Base-by-base conservation (phyloP, 1,140 invertebrate genomes). In the Hydropsyche tenuis region DNA sequence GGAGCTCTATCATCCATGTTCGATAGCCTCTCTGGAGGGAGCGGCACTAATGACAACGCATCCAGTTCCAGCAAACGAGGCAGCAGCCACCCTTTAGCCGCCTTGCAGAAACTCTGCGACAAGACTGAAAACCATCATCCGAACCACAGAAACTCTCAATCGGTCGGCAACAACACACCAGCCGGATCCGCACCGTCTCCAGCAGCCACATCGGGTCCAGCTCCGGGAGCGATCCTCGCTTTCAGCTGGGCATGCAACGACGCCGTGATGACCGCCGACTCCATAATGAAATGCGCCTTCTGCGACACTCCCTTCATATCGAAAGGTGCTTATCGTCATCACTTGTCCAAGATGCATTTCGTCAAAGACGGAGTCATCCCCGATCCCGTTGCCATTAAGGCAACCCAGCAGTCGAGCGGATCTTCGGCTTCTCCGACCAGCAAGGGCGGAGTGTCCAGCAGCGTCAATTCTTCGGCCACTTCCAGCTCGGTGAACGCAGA, bases 221-320 rank as follows among this genome's bases (percentile, higher is more conserved):
- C 91, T 0, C 91, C 92, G 0, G 92, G 93, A 0, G 93, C 93
- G 12, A 94, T 96, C 73, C 83, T 96, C 14, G 94, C 94, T 0
- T 96, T 96, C 81, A 96, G 94, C 81, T 96, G 94, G 94, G 94
- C 94, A 11, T 96, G 94, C 82, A 96, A 95, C 80, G 94, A 96
- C 80, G 94, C 94, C 0, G 92, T 95, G 1, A 90, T 94, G 72
- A 94, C 92, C 0, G 89, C 90, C 1, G 92, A 94, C 78, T 93
- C 94, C 12, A 92, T 95, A 46, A 95, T 97, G 90, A 97, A 97
- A 82, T 98, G 96, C 85, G 94, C 96, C 18, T 95, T 97, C 78
- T 99, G 96, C 86, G 96, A 97, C 84, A 96, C 96, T 16, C 94
- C 94, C 9, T 98, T 98, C 82, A 94, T 96, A 68, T 97, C 96